Percentiles rank a stretch among this genome's conserved stretches.
Conservation (phyloP, 2,888 invertebrate genomes). For the Tanytarsus gracilentus region DNA sequence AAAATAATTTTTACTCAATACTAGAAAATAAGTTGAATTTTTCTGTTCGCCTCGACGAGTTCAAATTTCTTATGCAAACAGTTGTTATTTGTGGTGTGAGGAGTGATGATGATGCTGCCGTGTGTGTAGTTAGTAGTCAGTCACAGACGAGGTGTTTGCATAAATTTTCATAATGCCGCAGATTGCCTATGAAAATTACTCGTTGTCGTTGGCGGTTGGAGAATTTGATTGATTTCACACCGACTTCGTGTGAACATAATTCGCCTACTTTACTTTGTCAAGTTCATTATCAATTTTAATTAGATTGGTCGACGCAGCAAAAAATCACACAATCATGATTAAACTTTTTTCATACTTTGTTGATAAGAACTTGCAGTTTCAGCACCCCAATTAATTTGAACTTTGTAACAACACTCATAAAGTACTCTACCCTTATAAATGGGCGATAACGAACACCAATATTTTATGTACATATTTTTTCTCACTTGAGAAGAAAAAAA, state of each 20-base stretch:
- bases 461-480: not conserved
- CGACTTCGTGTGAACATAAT: too few relatives aligned
- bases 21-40: not conserved
- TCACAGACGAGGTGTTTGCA: not conserved
- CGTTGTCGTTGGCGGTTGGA: too few relatives aligned
- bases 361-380: not conserved
- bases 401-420: not conserved
- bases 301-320: too few relatives aligned
- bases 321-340: too few relatives aligned
- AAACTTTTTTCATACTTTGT: too few relatives aligned
- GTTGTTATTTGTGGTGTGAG: not conserved
- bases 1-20: not conserved
- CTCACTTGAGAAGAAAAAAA: too few relatives aligned
- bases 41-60: not conserved
- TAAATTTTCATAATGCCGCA: conserved; percentile 14
- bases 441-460: not conserved
- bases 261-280: too few relatives aligned
- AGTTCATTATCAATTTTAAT: too few relatives aligned
- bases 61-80: not conserved
- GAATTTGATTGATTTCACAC: too few relatives aligned
- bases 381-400: conserved; percentile 9
- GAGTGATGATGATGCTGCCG: not conserved
- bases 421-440: too few relatives aligned
- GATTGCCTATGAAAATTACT: too few relatives aligned
- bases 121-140: not conserved